Percentiles rank a stretch among this genome's conserved stretches.
phyloP scores from a whole-genome alignment of 2,797 vertebrate species.

The Pygocentrus nattereri region DNA sequence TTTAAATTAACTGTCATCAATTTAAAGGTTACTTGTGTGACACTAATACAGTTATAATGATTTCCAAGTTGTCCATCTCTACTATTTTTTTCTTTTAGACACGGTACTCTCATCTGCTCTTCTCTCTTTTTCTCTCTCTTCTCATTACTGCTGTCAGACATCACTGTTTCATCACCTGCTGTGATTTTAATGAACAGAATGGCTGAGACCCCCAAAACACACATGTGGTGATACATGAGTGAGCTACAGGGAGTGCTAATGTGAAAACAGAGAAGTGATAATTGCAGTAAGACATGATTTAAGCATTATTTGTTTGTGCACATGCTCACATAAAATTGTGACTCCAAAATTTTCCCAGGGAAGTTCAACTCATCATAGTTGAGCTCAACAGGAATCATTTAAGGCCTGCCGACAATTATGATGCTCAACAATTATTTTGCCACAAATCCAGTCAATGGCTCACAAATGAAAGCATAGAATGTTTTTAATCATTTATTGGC shows the following conservation, averaged over 20 bases:
- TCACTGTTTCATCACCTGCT: conserved; percentile 47
- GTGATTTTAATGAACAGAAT: conserved; percentile 53
- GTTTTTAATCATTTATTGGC: too few relatives aligned
- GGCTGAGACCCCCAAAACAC: conserved; percentile 35
- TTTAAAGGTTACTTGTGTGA: conserved; percentile 1
- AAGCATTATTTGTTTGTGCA: neutral
- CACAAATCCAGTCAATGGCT: too few relatives aligned
- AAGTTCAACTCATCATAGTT: neutral
- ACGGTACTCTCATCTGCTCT: neutral
- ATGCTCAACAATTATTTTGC: too few relatives aligned
- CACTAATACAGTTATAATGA: conserved; percentile 28
- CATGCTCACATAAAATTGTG: neutral
- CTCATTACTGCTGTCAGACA: conserved; percentile 8
- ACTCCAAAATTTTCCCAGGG: neutral
- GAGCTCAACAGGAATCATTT: neutral
- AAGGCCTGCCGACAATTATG: neutral
- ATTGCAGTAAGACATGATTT: conserved; percentile 40
- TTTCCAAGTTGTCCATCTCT: conserved; percentile 17
- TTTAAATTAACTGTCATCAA: conserved; percentile 17
- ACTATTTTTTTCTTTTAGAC: neutral
- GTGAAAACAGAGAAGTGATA: conserved; percentile 33
- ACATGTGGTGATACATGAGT: conserved; percentile 27
- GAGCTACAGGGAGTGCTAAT: conserved; percentile 11
- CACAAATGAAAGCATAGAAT: too few relatives aligned
- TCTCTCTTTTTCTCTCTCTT: conserved; percentile 17